Base-by-base conservation (phyloP, 1,140 invertebrate species). In the Frieseomelitta varia region DNA sequence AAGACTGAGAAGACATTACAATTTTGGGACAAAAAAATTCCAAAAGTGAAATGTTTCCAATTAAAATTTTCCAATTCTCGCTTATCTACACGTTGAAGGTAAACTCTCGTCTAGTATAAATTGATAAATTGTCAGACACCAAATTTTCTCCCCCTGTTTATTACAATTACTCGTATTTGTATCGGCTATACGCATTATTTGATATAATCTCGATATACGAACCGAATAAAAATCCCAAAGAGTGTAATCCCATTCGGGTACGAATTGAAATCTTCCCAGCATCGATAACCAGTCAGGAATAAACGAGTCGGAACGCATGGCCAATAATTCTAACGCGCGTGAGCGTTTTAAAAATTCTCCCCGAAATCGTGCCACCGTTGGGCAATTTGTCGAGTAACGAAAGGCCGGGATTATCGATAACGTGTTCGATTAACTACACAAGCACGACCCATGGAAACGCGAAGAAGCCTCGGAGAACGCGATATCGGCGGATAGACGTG, bases 361-460 rank as follows among this genome's bases (percentile, higher is more conserved):
- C 30, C 39, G n/a, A 76, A 81, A 56, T 67, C 65, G 55, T 30
- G 30, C 1, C 6, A 24, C 55, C 39, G 34, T 12, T 3, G 24
- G 21, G 30, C 56, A 71, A 69, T 83, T 78, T 61, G 74, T 78
- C 81, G 39, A 21, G 14, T 65, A 78, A 34, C 34, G 74, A 21
- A 67, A 58, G 14, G 21, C 1, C 1, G 6, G 39, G 4, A 47
- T 78, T 34, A 47, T 30, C 63, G 61, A 83, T 53, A 74, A 24
- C 27, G 34, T 27, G 1, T 4, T 0, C 69, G 24, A 8, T 3
- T 47, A 47, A 6, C 8, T 72, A 14, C 19, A 11, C 53, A 17
- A 74, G 19, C n/a, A 30, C n/a, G 14, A 19, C 19, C 15, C 61
- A 11, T n/a, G 71, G n/a, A 56, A 39, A 21, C 30, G 47, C 30